Evolutionary conservation across 2,113 vertebrate species (phyloP).

Genomic region (Aptenodytes forsteri): DNA sequence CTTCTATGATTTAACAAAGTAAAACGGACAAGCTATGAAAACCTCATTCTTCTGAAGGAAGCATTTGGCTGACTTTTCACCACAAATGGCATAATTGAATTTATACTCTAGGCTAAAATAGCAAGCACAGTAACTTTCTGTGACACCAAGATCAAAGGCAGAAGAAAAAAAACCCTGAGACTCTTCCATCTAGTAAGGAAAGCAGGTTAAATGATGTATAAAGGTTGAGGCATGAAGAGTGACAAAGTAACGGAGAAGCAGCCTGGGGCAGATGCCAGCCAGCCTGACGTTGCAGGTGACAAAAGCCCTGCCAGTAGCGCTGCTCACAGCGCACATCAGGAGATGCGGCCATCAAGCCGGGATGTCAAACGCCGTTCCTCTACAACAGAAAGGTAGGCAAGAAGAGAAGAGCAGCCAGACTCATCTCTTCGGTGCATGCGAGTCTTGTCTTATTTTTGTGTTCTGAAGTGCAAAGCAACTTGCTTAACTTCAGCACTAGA

Average conservation of each 20-base stretch:
- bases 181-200: neutral
- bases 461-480: neutral
- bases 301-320: neutral
- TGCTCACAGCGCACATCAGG: neutral
- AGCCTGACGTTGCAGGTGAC: neutral
- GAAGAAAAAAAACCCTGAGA: neutral
- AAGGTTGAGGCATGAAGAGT: neutral
- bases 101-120: neutral
- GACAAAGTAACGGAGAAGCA: neutral
- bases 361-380: fast-evolving
- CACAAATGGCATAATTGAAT: neutral
- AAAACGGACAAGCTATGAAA: neutral
- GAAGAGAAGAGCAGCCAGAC: neutral
- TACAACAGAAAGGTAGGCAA: neutral
- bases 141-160: neutral
- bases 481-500: neutral
- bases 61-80: neutral
- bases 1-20: neutral
- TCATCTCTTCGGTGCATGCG: neutral
- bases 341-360: fast-evolving
- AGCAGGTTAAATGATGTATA: neutral
- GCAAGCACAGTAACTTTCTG: neutral
- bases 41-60: neutral
- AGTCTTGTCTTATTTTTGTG: neutral
- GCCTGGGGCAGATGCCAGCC: neutral